Base-by-base conservation (phyloP, 2,113 vertebrate species). In the Ctenomys sociabilis region DNA sequence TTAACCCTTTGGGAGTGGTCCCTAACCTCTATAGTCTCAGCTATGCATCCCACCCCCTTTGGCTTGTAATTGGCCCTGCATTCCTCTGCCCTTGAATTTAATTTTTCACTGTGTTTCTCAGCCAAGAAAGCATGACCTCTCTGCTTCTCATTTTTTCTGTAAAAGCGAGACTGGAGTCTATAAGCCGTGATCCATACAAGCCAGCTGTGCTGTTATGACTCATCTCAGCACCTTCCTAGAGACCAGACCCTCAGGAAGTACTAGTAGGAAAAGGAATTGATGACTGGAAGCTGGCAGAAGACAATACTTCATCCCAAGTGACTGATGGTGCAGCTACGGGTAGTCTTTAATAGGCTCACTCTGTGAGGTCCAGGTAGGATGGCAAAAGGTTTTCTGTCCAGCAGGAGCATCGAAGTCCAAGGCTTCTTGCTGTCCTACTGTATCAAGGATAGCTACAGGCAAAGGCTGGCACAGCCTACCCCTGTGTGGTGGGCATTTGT, bases 401-500 rank as follows among this genome's bases (percentile, higher is more conserved):
- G 7, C 9, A 43, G 13, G 45, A 14, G n/a, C 0, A 3, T 11
- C 17, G 63, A 40, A 1, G 0, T 1, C n/a, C 3, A 1, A 2
- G 40, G 0, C 22, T 37, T 32, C 66, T 19, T 28, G n/a, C 37
- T 24, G 3, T 80, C 40, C 40, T 78, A 49, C 32, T 72, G 52
- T 19, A 66, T 40, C 0, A 0, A 40, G 64, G 78, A 45, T 19
- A 22, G 24, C 7, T 5, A 14, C 5, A 0, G 0, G 37, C 0
- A 19, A 32, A 4, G 35, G 6, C 10, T 1, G 0, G 35, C 66
- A 28, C 40, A 11, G 26, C 37, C 54, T 3, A 17, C 8, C 3
- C 2, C 77, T 0, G 1, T 32, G 11, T 7, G 10, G 0, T 3
- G 19, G 49, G 19, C 5, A 24, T 73, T 45, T 21, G 52, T 24